Conservation (phyloP, 2,113 vertebrate genomes). For the Psephotus haematonotus region DNA sequence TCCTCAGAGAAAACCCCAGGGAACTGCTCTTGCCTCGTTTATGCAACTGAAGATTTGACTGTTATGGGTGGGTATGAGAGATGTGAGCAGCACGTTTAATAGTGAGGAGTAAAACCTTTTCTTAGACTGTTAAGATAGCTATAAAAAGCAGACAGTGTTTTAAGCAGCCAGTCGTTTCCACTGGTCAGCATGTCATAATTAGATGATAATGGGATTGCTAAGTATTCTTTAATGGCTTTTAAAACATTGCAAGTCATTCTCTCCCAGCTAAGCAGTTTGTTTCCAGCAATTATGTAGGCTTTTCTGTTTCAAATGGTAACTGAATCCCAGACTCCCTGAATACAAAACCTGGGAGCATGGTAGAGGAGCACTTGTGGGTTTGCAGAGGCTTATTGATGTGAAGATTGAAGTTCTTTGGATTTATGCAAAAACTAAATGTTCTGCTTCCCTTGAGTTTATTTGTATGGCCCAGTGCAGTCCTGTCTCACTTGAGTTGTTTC, state of each 20-base stretch:
- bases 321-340: not conserved
- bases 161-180: not conserved
- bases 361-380: not conserved
- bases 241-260: not conserved
- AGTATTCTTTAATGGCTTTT: conserved; percentile 16
- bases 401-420: not conserved
- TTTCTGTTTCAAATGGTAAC: not conserved
- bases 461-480: not conserved
- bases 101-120: not conserved
- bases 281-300: not conserved
- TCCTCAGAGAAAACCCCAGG: not conserved
- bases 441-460: not conserved
- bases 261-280: not conserved
- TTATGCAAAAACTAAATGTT: not conserved
- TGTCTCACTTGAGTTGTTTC: not conserved
- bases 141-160: not conserved
- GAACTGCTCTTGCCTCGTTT: not conserved
- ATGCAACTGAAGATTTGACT: not conserved
- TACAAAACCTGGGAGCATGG: not conserved
- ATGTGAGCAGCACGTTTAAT: not conserved
- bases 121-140: not conserved
- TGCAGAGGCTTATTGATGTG: not conserved
- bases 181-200: not conserved
- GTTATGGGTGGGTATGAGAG: not conserved
- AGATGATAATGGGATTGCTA: not conserved